A percentile compares a stretch with the other conserved stretches of the same genome.
Evolutionary conservation across 2,888 invertebrate species (phyloP).

Genomic region (Ophonus ardosiacus): DNA sequence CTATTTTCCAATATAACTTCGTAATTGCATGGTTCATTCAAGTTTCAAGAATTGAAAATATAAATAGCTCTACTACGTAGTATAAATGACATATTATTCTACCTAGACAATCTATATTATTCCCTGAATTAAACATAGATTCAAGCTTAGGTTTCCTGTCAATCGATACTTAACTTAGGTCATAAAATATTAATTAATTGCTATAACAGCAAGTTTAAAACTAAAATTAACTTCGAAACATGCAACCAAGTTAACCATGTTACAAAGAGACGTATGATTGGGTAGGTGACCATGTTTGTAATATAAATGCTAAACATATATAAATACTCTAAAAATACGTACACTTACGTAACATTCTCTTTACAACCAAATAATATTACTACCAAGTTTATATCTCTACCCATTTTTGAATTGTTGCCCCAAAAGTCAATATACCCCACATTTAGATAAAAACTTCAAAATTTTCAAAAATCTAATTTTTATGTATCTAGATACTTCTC

Average conservation of each 20-base stretch:
- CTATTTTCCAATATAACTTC: not conserved
- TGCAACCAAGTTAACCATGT: not conserved
- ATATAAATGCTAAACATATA: not conserved
- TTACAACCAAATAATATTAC: no score
- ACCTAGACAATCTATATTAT: no score
- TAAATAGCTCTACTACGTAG: constrained; percentile 24
- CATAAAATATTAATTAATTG: constrained; percentile 7
- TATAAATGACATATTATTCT: constrained; percentile 33
- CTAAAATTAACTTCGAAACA: not conserved
- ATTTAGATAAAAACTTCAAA: no score
- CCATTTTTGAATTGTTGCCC: no score
- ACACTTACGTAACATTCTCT: no score
- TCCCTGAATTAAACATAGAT: constrained; percentile 15
- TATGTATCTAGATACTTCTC: no score
- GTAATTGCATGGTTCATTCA: not conserved
- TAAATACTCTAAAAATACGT: no score
- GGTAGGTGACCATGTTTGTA: not conserved
- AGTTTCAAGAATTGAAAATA: not conserved
- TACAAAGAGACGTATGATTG: not conserved
- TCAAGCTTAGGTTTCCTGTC: not conserved
- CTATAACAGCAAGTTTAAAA: not conserved
- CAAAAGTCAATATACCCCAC: no score
- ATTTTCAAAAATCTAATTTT: no score
- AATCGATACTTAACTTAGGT: constrained; percentile 26
- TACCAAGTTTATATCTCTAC: no score